A percentile compares a stretch with the other conserved stretches of the same genome.
Evolutionary conservation across 2,113 vertebrate species (phyloP).

Genomic region (Podiceps cristatus): DNA sequence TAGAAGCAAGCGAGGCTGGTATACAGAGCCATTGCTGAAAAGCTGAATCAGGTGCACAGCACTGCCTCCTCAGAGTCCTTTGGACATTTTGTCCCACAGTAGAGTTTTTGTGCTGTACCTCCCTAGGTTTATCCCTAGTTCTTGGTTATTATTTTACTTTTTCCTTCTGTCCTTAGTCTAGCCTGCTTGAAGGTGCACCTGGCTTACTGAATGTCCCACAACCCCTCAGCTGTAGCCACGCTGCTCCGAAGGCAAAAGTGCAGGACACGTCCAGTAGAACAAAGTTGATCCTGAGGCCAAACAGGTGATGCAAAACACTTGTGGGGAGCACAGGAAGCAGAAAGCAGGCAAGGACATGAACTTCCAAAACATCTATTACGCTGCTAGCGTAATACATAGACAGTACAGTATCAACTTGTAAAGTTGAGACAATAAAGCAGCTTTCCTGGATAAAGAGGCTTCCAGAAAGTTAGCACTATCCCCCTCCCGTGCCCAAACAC

Average conservation of each 20-base stretch:
- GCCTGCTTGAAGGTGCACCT: neutral
- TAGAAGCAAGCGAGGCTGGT: neutral
- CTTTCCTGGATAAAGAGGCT: neutral
- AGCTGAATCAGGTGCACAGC: neutral
- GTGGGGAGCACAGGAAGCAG: neutral
- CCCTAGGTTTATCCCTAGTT: neutral
- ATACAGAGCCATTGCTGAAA: neutral
- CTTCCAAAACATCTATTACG: neutral
- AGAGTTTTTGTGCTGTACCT: neutral
- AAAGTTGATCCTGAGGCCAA: neutral
- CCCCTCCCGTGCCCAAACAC: too few species aligned
- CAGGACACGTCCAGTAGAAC: too few species aligned
- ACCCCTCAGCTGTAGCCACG: neutral
- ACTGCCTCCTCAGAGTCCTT: neutral
- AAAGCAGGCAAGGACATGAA: neutral
- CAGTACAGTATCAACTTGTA: neutral
- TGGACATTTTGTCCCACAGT: neutral
- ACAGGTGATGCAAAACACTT: fast-evolving
- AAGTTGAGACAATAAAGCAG: neutral
- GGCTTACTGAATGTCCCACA: neutral
- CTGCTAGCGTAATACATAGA: neutral
- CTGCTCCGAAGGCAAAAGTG: neutral
- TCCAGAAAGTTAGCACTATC: neutral
- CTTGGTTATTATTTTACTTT: neutral
- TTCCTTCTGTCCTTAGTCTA: neutral